Percentiles rank a stretch among this genome's conserved stretches.
Conservation (phyloP, 2,113 vertebrate genomes). For the Burhinus bistriatus region DNA sequence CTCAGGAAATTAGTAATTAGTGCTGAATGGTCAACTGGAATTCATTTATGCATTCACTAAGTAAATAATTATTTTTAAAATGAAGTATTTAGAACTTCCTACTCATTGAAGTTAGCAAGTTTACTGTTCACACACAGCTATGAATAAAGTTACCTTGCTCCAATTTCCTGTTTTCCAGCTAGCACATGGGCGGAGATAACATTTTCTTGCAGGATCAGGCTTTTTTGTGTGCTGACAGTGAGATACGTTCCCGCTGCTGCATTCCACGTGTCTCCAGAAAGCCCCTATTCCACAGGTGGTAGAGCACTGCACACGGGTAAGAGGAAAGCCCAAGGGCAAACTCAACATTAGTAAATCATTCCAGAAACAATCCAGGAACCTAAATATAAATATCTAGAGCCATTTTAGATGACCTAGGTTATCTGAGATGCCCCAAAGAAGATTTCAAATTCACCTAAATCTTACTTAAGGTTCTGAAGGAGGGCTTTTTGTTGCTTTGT, state of each 20-base stretch:
- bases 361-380: background rate
- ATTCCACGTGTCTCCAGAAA: conserved; percentile 85
- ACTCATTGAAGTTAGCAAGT: background rate
- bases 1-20: conserved; percentile 42
- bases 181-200: conserved; percentile 89
- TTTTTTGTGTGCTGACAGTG: conserved; percentile 80
- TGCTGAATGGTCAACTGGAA: background rate
- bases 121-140: background rate
- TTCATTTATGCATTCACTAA: background rate
- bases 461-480: background rate
- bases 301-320: conserved; percentile 80
- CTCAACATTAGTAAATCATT: background rate
- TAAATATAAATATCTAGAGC: background rate
- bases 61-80: conserved; percentile 34
- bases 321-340: background rate
- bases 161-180: conserved; percentile 87
- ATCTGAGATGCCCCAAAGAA: background rate
- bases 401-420: background rate
- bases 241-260: conserved; percentile 78
- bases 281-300: conserved; percentile 90
- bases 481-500: background rate
- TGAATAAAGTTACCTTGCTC: conserved; percentile 82
- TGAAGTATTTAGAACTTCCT: background rate
- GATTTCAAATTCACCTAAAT: background rate
- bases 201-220: conserved; percentile 87